Conservation (phyloP, 2,888 invertebrate species). For the Megaustenia siamemsis region DNA sequence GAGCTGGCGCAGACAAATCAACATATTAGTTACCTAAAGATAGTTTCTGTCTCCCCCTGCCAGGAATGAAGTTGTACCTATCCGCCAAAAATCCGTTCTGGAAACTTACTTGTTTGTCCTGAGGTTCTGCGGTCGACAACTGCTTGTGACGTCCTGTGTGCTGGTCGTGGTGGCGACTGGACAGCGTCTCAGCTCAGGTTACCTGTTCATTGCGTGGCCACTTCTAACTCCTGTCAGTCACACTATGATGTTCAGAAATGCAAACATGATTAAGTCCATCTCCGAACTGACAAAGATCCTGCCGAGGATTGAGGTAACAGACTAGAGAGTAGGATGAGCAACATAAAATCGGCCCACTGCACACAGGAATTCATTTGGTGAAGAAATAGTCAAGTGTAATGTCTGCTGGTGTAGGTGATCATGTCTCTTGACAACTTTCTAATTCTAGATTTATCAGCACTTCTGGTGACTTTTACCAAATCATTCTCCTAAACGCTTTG, state of each 20-base stretch:
- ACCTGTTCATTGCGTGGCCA: slow-evolving; percentile 36
- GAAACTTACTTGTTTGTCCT: slow-evolving; percentile 20
- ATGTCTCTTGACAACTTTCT: too few relatives aligned
- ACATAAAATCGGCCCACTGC: too few relatives aligned
- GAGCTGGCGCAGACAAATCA: too few relatives aligned
- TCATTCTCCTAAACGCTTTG: too few relatives aligned
- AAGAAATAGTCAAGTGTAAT: too few relatives aligned
- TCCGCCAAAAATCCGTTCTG: not conserved
- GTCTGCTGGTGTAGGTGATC: too few relatives aligned
- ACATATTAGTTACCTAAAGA: too few relatives aligned
- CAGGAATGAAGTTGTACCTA: slow-evolving; percentile 22
- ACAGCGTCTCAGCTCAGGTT: not conserved
- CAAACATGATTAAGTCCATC: slow-evolving; percentile 1
- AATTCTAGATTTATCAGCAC: too few relatives aligned
- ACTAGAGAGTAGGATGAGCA: too few relatives aligned
- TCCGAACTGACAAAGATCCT: slow-evolving; percentile 19
- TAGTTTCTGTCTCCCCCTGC: too few relatives aligned
- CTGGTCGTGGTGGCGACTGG: not conserved
- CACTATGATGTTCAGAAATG: slow-evolving; percentile 32
- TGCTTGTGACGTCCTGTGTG: slow-evolving; percentile 14
- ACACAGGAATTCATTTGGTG: too few relatives aligned
- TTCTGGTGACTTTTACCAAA: too few relatives aligned
- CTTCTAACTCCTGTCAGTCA: slow-evolving; percentile 11
- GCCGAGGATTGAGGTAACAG: slow-evolving; percentile 44
- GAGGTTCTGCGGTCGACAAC: slow-evolving; percentile 23